Evolutionary conservation across 2,888 invertebrate genomes (phyloP).

Genomic region (Chaitophorus viminalis): DNA sequence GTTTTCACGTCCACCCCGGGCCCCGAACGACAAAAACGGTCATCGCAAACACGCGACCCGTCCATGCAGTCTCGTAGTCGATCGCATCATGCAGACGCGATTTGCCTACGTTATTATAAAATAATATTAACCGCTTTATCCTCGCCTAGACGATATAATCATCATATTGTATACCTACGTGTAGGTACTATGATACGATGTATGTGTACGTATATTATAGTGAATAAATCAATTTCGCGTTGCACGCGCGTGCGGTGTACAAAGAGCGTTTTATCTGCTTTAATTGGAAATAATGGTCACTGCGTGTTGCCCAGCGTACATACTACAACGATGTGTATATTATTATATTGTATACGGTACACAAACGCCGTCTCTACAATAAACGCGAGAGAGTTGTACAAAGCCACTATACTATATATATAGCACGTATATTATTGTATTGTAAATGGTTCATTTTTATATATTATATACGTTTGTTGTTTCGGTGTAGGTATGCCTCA

Average conservation of each 20-base stretch:
- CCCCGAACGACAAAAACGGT: conserved; percentile 16
- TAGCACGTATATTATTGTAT: neutral
- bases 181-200: too few relatives aligned
- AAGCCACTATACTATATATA: too few relatives aligned
- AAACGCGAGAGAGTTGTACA: neutral
- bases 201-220: too few relatives aligned
- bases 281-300: conserved; percentile 49
- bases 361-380: neutral
- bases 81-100: too few relatives aligned
- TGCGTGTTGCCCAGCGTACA: neutral
- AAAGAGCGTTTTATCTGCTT: conserved; percentile 8
- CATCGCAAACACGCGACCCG: too few relatives aligned
- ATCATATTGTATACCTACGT: too few relatives aligned
- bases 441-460: neutral
- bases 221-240: conserved; percentile 33
- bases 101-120: too few relatives aligned
- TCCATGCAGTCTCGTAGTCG: neutral
- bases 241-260: neutral
- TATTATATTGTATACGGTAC: neutral
- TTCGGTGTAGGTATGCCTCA: neutral
- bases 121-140: neutral
- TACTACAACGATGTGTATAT: too few relatives aligned
- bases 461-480: too few relatives aligned
- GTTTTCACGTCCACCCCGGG: conserved; percentile 16
- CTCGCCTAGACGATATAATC: neutral